These are phyloP conservation scores for Prinia subflava DNA, from an alignment of 2,113 vertebrate species.

Conservation along the genomic window DNA sequence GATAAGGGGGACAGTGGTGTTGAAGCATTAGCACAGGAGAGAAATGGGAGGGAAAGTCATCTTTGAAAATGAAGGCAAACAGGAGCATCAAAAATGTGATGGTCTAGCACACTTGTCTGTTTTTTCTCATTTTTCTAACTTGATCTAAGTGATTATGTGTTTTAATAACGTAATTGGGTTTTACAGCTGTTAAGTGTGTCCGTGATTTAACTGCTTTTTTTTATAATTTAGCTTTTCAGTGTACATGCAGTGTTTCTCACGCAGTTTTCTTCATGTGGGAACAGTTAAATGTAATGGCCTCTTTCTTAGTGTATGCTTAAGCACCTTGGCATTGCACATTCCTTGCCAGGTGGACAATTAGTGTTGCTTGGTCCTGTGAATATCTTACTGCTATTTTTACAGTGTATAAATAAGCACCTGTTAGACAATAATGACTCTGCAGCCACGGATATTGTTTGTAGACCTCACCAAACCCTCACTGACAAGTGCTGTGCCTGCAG, in stretches of 20 bases:
- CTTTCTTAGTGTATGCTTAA: background rate
- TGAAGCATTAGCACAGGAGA: background rate
- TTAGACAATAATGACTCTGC: background rate
- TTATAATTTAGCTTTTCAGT: background rate
- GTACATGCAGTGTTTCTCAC: background rate
- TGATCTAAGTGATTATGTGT: background rate
- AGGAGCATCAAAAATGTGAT: background rate
- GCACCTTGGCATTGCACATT: background rate
- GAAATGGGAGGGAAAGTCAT: background rate
- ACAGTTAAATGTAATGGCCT: background rate
- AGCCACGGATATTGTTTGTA: background rate
- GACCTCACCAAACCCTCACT: background rate
- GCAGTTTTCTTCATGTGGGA: background rate
- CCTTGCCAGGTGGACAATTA: background rate
- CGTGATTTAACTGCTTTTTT: background rate
- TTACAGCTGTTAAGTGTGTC: background rate
- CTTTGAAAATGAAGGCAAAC: background rate
- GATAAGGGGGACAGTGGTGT: fast-evolving
- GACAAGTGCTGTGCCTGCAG: background rate
- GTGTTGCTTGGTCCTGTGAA: background rate
- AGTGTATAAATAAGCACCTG: background rate
- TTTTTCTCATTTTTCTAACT: background rate
- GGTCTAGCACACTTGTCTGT: background rate
- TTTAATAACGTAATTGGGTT: background rate
- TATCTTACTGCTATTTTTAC: background rate